Base-by-base conservation (phyloP, 1,140 invertebrate genomes). In the Hypothenemus hampei region DNA sequence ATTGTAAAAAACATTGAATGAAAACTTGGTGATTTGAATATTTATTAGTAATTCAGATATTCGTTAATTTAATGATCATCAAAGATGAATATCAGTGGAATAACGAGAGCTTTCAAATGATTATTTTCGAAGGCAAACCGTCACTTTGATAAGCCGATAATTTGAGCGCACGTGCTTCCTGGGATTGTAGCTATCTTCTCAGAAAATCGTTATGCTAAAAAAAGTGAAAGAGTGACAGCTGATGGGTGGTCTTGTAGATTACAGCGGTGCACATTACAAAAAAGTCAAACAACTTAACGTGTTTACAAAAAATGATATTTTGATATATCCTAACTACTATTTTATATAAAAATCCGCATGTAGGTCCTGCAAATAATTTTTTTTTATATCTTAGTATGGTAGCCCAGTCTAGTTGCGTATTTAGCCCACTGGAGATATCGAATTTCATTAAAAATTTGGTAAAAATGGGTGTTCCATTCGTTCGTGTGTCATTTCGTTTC, bases 401-500 rank as follows among this genome's bases (percentile, higher is more conserved):
- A n/a, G n/a, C n/a, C n/a, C n/a, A n/a, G n/a, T n/a, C n/a, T n/a
- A n/a, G n/a, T n/a, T n/a, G n/a, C n/a, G n/a, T n/a, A n/a, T n/a
- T n/a, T n/a, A n/a, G n/a, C n/a, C n/a, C n/a, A n/a, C n/a, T n/a
- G n/a, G n/a, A n/a, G n/a, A n/a, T n/a, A n/a, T n/a, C n/a, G n/a
- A n/a, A n/a, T n/a, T n/a, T n/a, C n/a, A n/a, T n/a, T n/a, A n/a
- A n/a, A n/a, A n/a, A n/a, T n/a, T n/a, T n/a, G n/a, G n/a, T n/a
- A n/a, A n/a, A n/a, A n/a, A n/a, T n/a, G n/a, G n/a, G n/a, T n/a
- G n/a, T n/a, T n/a, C n/a, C n/a, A n/a, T n/a, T n/a, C n/a, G n/a
- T n/a, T n/a, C n/a, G n/a, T n/a, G n/a, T 29, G 24, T 18, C 22
- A 41, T 45, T 45, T 45, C 18, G 43, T 45, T 16, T 45, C 43